Evolutionary conservation across 2,113 vertebrate species (phyloP).

Genomic region (Parus major): DNA sequence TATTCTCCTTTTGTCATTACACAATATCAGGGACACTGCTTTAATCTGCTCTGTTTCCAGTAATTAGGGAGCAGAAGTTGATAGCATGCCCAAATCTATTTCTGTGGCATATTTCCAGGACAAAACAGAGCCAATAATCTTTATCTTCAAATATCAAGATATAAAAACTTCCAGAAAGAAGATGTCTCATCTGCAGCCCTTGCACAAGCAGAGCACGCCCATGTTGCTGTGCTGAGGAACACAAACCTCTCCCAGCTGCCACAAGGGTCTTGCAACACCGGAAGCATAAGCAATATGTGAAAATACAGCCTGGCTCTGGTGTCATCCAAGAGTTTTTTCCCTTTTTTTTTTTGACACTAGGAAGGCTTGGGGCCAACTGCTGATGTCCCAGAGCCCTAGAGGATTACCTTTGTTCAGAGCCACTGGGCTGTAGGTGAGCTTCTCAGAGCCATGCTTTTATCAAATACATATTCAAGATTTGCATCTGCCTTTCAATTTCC

Average conservation of each 20-base stretch:
- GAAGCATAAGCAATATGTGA: neutral
- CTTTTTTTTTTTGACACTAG: neutral
- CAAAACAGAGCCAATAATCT: neutral
- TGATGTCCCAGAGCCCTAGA: neutral
- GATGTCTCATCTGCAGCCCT: neutral
- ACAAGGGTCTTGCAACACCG: neutral
- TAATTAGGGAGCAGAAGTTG: neutral
- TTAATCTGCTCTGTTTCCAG: neutral
- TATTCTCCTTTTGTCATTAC: neutral
- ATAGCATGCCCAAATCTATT: neutral
- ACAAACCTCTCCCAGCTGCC: neutral
- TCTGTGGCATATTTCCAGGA: neutral
- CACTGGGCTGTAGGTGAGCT: neutral
- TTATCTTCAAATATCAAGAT: neutral
- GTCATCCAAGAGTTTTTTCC: neutral
- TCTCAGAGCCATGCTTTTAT: neutral
- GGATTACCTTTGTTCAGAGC: neutral
- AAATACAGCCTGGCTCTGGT: neutral
- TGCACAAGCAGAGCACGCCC: conserved; percentile 19
- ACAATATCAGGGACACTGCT: neutral
- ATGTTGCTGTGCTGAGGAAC: neutral
- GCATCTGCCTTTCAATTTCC: neutral
- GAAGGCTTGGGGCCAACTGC: neutral
- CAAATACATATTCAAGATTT: neutral
- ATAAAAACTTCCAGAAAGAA: conserved; percentile 1